Percentiles rank a stretch among this genome's conserved stretches.
Evolutionary conservation across 2,113 vertebrate genomes (phyloP).

Genomic region (Chloropsis cyanopogon): DNA sequence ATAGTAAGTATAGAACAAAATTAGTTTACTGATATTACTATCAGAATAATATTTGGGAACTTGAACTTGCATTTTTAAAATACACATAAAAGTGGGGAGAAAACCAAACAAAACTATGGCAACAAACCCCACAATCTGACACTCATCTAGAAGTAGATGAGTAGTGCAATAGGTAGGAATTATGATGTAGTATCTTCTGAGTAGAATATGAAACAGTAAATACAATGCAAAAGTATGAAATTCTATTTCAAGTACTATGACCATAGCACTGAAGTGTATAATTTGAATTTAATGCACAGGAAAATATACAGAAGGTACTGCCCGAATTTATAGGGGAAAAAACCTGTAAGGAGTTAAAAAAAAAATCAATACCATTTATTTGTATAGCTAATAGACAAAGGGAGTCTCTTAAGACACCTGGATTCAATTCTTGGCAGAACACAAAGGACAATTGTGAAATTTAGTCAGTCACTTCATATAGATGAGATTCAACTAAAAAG

Average conservation of each 20-base stretch:
- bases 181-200: not conserved
- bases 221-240: not conserved
- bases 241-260: not conserved
- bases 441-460: slow-evolving; percentile 4
- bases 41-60: not conserved
- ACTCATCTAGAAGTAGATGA: not conserved
- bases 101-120: not conserved
- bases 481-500: not conserved
- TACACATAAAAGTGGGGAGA: not conserved
- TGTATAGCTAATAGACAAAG: not conserved
- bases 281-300: not conserved
- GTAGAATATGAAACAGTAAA: not conserved
- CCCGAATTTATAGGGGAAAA: not conserved
- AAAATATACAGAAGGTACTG: not conserved
- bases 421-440: not conserved
- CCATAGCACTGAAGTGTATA: not conserved
- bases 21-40: not conserved
- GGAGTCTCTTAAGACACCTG: not conserved
- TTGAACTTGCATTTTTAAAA: not conserved
- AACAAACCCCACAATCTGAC: not conserved
- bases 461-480: not conserved
- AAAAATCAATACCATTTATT: not conserved
- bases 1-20: not conserved
- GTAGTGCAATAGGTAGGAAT: not conserved
- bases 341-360: not conserved